phyloP scores from a whole-genome alignment of 2,888 invertebrate genomes.

The Oscheius sp. region DNA sequence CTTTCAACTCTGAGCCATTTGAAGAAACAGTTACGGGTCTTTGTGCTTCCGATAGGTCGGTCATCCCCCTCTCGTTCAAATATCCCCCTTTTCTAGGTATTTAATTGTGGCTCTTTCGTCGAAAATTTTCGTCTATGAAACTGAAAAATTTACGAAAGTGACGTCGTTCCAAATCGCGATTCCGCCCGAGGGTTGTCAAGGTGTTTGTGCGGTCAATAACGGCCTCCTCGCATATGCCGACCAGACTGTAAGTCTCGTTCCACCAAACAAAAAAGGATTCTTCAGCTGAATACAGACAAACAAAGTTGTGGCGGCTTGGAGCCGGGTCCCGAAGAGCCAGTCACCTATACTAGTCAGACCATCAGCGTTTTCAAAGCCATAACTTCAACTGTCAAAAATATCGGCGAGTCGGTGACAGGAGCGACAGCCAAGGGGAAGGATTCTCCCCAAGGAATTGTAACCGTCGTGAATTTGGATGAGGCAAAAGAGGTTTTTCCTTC shows the following conservation, averaged over 20 bases:
- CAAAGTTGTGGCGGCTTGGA: slow-evolving; percentile 50
- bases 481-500: not conserved
- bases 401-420: slow-evolving; percentile 71
- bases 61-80: too few species aligned
- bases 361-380: slow-evolving; percentile 73
- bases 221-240: slow-evolving; percentile 62
- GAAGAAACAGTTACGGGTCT: slow-evolving; percentile 70
- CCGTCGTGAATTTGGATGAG: slow-evolving; percentile 46
- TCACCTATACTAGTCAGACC: slow-evolving; percentile 72
- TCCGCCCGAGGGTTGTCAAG: slow-evolving; percentile 47
- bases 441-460: slow-evolving; percentile 47
- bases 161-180: slow-evolving; percentile 45
- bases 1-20: slow-evolving; percentile 57
- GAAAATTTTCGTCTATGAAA: slow-evolving; percentile 71
- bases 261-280: slow-evolving; percentile 13
- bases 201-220: slow-evolving; percentile 56
- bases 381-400: slow-evolving; percentile 72
- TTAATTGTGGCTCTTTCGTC: slow-evolving; percentile 63
- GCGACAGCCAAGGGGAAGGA: slow-evolving; percentile 29
- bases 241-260: slow-evolving; percentile 38
- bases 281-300: slow-evolving; percentile 71
- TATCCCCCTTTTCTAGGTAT: slow-evolving; percentile 39
- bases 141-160: slow-evolving; percentile 54
- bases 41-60: slow-evolving; percentile 65
- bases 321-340: slow-evolving; percentile 43